These are phyloP conservation scores for Drosophila neonasuta DNA, from an alignment of 2,888 invertebrate species.

Conservation along the genomic window DNA sequence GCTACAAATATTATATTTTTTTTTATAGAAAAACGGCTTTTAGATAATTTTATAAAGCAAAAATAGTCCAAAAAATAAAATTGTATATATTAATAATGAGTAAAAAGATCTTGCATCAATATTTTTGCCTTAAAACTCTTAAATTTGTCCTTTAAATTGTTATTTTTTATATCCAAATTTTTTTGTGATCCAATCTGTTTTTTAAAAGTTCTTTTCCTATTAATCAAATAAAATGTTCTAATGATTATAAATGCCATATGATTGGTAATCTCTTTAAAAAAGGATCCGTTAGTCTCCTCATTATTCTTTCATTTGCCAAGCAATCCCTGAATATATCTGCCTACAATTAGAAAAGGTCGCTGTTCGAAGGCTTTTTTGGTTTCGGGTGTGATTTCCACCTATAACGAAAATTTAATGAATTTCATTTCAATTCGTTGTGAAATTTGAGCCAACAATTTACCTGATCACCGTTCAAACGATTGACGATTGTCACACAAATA, in stretches of 20 bases:
- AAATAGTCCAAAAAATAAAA: too few relatives aligned
- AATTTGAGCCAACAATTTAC: slow-evolving; percentile 76
- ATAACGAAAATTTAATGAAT: not conserved
- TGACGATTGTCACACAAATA: slow-evolving; percentile 88
- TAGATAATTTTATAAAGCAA: too few relatives aligned
- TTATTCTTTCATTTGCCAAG: slow-evolving; percentile 9
- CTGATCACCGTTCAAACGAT: slow-evolving; percentile 88
- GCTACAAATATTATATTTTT: too few relatives aligned
- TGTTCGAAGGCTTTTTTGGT: slow-evolving; percentile 86
- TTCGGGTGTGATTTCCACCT: slow-evolving; percentile 83
- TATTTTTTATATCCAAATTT: too few relatives aligned
- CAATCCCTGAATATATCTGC: slow-evolving; percentile 84
- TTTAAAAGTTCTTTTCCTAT: too few relatives aligned
- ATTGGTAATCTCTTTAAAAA: not conserved
- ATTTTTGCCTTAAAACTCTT: too few relatives aligned
- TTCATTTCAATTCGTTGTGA: not conserved
- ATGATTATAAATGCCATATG: not conserved
- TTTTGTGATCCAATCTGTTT: too few relatives aligned
- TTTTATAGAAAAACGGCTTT: too few relatives aligned
- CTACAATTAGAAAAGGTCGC: slow-evolving; percentile 86
- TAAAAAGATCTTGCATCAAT: too few relatives aligned
- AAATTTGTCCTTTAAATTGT: too few relatives aligned
- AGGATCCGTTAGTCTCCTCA: not conserved
- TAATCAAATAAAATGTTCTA: too few relatives aligned
- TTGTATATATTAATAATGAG: too few relatives aligned